These are phyloP conservation scores for Rhagoletis pomonella DNA, from an alignment of 1,140 invertebrate genomes.

Conservation along the genomic window DNA sequence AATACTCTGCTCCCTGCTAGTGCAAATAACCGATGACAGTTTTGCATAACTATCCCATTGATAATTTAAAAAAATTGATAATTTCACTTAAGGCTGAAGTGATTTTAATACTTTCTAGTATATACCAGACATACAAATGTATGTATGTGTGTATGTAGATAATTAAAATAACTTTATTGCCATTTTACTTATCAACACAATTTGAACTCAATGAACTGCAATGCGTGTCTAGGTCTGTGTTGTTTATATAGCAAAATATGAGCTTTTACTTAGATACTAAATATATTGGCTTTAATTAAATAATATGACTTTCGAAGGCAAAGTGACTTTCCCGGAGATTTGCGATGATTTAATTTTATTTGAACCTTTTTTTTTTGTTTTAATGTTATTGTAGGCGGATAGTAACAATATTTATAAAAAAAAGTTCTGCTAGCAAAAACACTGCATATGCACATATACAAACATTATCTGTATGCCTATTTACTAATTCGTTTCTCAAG, in stretches of 20 bases:
- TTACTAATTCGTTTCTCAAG: too few relatives aligned
- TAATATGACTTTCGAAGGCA: not conserved
- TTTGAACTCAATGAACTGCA: conserved; percentile 33
- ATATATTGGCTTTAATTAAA: not conserved
- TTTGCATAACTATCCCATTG: too few relatives aligned
- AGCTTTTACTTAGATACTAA: not conserved
- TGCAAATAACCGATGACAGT: too few relatives aligned
- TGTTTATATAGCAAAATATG: not conserved
- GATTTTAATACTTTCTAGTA: not conserved
- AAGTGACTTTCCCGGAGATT: not conserved
- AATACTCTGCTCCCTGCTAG: too few relatives aligned
- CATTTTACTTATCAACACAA: not conserved
- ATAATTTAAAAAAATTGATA: not conserved
- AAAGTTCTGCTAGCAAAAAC: not conserved
- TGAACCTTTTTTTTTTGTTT: not conserved
- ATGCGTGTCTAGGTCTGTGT: not conserved
- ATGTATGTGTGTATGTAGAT: not conserved
- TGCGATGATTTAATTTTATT: not conserved
- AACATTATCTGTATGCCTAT: too few relatives aligned
- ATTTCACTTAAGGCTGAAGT: not conserved
- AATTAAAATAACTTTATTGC: not conserved
- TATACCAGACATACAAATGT: not conserved
- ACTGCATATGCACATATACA: not conserved
- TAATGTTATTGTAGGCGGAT: not conserved
- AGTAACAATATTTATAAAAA: not conserved